These are phyloP conservation scores for Tautogolabrus adspersus DNA, from an alignment of 2,113 vertebrate species.

Conservation along the genomic window DNA sequence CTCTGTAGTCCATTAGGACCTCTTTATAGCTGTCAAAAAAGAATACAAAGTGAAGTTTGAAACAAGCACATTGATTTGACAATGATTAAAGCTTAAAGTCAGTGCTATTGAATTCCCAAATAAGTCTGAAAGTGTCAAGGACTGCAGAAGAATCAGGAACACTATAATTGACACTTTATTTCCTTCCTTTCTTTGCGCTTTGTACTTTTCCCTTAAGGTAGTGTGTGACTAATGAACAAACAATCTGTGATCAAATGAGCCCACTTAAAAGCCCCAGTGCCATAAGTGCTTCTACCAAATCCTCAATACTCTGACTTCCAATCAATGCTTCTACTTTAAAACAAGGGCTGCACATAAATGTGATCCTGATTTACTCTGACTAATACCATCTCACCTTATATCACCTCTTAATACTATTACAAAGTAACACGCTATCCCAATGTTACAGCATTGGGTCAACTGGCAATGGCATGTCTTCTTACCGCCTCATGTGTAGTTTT, in stretches of 20 bases:
- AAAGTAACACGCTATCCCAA: neutral
- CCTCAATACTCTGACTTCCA: neutral
- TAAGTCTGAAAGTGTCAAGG: neutral
- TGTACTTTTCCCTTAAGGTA: neutral
- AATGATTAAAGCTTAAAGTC: neutral
- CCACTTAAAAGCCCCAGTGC: neutral
- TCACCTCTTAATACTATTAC: neutral
- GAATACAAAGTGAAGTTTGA: neutral
- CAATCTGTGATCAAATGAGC: slow-evolving; percentile 8
- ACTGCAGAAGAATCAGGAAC: neutral
- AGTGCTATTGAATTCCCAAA: neutral
- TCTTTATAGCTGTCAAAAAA: neutral
- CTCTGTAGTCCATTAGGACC: neutral
- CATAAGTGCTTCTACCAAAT: neutral
- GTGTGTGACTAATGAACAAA: slow-evolving; percentile 2
- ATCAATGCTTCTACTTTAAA: neutral
- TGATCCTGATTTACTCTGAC: neutral
- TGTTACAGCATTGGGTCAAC: neutral
- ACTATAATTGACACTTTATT: neutral
- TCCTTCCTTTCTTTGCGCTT: neutral
- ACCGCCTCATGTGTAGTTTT: neutral
- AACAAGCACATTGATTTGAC: neutral
- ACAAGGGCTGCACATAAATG: neutral
- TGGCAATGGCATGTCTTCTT: too few species aligned
- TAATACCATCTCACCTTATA: neutral